These are phyloP conservation scores for Drosophila anomelani DNA, from an alignment of 2,888 invertebrate species.

Conservation along the genomic window DNA sequence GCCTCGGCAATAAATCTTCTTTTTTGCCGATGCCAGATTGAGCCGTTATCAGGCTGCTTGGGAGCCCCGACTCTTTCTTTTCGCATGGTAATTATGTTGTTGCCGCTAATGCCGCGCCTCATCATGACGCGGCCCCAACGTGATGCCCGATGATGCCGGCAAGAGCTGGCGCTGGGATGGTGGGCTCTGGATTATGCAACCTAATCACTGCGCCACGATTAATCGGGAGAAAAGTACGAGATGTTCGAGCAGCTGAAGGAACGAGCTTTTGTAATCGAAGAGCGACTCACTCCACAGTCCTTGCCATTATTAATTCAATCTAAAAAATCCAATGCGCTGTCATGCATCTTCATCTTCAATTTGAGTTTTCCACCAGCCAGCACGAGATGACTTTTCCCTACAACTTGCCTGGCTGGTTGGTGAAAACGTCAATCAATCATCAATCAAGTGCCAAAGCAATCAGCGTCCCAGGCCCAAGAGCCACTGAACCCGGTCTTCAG, in stretches of 20 bases:
- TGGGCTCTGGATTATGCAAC: conserved; percentile 58
- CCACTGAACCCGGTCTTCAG: conserved; percentile 54
- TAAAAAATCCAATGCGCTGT: conserved; percentile 27
- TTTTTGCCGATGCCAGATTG: conserved; percentile 35
- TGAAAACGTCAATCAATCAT: conserved; percentile 77
- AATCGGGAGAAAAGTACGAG: conserved; percentile 25
- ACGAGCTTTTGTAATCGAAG: conserved; percentile 18
- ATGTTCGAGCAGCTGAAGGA: conserved; percentile 38
- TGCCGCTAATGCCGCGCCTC: conserved; percentile 64
- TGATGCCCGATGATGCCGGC: conserved; percentile 43
- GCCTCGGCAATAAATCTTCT: conserved; percentile 65
- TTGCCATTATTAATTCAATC: conserved; percentile 10
- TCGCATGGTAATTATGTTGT: conserved; percentile 72
- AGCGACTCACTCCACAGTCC: conserved; percentile 10
- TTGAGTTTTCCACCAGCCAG: conserved; percentile 17
- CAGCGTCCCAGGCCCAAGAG: conserved; percentile 40
- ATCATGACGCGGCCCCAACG: conserved; percentile 44
- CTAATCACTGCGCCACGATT: conserved; percentile 31
- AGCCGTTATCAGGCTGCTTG: conserved; percentile 45
- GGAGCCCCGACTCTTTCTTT: conserved; percentile 48
- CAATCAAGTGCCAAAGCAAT: conserved; percentile 60
- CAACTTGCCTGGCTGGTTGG: conserved; percentile 50
- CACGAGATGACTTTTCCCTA: conserved; percentile 35
- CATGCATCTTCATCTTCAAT: conserved; percentile 32
- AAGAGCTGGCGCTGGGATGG: conserved; percentile 49